These are phyloP conservation scores for Ormyrus nitidulus DNA, from an alignment of 2,888 invertebrate species.

Conservation along the genomic window DNA sequence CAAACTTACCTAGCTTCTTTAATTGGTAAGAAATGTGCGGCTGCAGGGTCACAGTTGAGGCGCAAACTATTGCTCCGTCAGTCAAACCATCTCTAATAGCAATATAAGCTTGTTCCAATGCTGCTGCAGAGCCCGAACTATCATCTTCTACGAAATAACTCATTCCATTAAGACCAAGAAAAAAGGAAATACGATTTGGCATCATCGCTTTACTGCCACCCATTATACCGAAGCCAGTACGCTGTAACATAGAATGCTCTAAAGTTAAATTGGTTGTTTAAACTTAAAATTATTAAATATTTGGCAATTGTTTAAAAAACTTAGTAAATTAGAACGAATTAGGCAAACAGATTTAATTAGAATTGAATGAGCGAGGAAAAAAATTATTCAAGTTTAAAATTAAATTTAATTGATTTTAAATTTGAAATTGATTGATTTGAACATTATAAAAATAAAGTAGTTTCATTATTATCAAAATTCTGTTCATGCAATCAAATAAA, in stretches of 20 bases:
- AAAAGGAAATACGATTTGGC: conserved; percentile 59
- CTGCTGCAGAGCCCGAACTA: conserved; percentile 37
- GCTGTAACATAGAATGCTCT: conserved; percentile 32
- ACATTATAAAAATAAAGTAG: too few species aligned
- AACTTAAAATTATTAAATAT: too few species aligned
- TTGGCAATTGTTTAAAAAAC: too few species aligned
- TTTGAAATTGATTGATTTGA: too few species aligned
- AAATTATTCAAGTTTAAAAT: too few species aligned
- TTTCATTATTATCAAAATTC: too few species aligned
- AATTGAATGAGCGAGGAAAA: too few species aligned
- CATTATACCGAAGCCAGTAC: conserved; percentile 56
- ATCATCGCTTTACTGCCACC: conserved; percentile 58
- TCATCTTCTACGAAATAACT: conserved; percentile 58
- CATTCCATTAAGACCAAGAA: conserved; percentile 55
- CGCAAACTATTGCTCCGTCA: conserved; percentile 57
- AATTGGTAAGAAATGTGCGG: conserved; percentile 58
- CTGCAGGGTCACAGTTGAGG: conserved; percentile 49
- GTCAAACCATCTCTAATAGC: conserved; percentile 54
- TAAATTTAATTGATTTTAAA: too few species aligned
- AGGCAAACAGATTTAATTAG: too few species aligned
- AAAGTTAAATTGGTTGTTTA: too few species aligned
- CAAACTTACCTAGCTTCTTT: conserved; percentile 52
- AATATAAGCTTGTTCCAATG: conserved; percentile 54
- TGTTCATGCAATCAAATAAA: too few species aligned
- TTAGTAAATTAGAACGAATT: too few species aligned